Evolutionary conservation across 1,140 invertebrate species (phyloP).

Genomic region (Drosophila obscura): DNA sequence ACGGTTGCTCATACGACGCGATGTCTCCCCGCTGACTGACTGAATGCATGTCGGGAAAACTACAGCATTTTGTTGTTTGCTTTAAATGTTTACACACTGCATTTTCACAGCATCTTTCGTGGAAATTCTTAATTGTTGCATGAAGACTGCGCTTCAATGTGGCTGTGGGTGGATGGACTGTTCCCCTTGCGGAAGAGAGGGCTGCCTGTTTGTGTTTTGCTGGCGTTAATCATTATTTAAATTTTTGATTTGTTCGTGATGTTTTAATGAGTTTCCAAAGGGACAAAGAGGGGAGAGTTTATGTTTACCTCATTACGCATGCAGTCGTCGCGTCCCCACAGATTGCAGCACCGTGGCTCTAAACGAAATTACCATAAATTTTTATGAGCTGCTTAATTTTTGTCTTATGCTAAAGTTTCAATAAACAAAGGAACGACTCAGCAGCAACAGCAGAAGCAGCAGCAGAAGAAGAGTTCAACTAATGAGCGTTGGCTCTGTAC

Average conservation of each 20-base stretch:
- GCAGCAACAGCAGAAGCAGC: not conserved
- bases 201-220: not conserved
- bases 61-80: conserved; percentile 67
- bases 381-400: conserved; percentile 72
- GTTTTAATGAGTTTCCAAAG: conserved; percentile 42
- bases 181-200: not conserved
- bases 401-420: conserved; percentile 70
- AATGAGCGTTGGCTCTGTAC: conserved; percentile 40
- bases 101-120: conserved; percentile 73
- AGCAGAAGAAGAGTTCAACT: conserved; percentile 8
- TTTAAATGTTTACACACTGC: conserved; percentile 70
- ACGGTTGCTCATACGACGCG: conserved; percentile 65
- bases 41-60: not conserved
- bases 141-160: conserved; percentile 43
- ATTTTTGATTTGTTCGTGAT: conserved; percentile 66
- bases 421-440: conserved; percentile 69
- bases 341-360: conserved; percentile 59
- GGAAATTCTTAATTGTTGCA: conserved; percentile 74
- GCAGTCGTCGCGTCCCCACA: conserved; percentile 58
- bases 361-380: conserved; percentile 79
- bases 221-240: conserved; percentile 78
- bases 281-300: not conserved
- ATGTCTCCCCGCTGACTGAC: conserved; percentile 38
- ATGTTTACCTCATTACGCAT: conserved; percentile 76
- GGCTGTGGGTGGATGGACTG: conserved; percentile 44